Evolutionary conservation across 2,888 invertebrate genomes (phyloP).

Genomic region (Drosophila affinis): DNA sequence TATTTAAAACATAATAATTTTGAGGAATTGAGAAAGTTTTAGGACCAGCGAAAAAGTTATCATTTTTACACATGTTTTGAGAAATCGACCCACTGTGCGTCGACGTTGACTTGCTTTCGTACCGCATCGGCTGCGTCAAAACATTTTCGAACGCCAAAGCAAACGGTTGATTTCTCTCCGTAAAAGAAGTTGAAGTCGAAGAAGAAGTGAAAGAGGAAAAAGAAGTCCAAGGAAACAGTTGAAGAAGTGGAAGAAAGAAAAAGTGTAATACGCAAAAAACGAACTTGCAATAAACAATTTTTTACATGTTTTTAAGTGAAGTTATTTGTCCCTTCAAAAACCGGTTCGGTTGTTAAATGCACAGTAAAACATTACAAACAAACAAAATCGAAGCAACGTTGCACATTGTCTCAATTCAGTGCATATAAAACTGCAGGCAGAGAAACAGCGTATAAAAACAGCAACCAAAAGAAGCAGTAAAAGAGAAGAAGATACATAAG

Average conservation of each 20-base stretch:
- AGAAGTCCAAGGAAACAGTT: constrained; percentile 15
- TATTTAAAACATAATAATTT: background rate
- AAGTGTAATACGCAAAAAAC: constrained; percentile 56
- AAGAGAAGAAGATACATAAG: constrained; percentile 8
- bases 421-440: constrained; percentile 17
- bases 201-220: constrained; percentile 16
- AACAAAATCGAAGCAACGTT: constrained; percentile 51
- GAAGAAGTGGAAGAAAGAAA: constrained; percentile 33
- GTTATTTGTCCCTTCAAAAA: constrained; percentile 40
- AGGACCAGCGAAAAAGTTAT: background rate
- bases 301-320: constrained; percentile 25
- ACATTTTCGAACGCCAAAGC: constrained; percentile 69
- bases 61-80: constrained; percentile 1
- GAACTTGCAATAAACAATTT: constrained; percentile 44
- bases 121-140: constrained; percentile 59
- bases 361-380: constrained; percentile 38
- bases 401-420: constrained; percentile 44
- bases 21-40: background rate
- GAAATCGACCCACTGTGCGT: constrained; percentile 30
- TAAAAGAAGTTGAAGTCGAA: constrained; percentile 38
- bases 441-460: constrained; percentile 20
- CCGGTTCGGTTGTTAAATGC: constrained; percentile 72
- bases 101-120: constrained; percentile 56
- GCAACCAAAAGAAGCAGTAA: constrained; percentile 16
- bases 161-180: constrained; percentile 65